Conservation (phyloP, 2,888 invertebrate species). For the Campaea margaritaria region DNA sequence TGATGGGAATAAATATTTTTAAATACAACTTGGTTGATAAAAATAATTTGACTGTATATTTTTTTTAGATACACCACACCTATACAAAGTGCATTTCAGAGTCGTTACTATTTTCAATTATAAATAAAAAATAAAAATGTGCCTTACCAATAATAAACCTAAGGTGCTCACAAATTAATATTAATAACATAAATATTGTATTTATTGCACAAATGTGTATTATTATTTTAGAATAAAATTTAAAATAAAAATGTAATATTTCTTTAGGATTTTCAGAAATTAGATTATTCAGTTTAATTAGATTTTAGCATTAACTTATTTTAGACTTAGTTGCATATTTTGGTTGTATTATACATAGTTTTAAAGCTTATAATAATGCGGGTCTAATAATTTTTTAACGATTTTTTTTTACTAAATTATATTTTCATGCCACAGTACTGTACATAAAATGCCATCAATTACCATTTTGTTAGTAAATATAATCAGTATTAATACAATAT, state of each 20-base stretch:
- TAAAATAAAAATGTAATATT: neutral
- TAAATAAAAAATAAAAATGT: constrained; percentile 28
- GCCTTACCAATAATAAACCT: constrained; percentile 40
- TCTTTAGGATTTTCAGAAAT: neutral
- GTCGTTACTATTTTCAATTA: too few species aligned
- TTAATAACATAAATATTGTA: constrained; percentile 35
- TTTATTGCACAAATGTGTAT: constrained; percentile 28
- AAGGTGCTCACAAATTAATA: constrained; percentile 41
- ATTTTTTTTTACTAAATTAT: constrained; percentile 44
- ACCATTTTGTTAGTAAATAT: constrained; percentile 75
- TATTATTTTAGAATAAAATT: neutral
- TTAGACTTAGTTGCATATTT: constrained; percentile 48
- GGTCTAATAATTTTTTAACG: constrained; percentile 67
- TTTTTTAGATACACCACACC: too few species aligned
- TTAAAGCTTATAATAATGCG: constrained; percentile 71
- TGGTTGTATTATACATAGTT: constrained; percentile 65
- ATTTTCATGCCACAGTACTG: constrained; percentile 70
- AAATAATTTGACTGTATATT: too few species aligned
- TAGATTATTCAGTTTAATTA: constrained; percentile 44
- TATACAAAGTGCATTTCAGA: too few species aligned
- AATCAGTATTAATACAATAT: constrained; percentile 83
- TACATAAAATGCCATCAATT: constrained; percentile 76
- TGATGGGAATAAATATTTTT: too few species aligned
- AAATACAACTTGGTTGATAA: too few species aligned
- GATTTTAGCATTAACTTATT: constrained; percentile 68